These are phyloP conservation scores for Abscondita cerata DNA, from an alignment of 2,888 invertebrate species.

Conservation along the genomic window DNA sequence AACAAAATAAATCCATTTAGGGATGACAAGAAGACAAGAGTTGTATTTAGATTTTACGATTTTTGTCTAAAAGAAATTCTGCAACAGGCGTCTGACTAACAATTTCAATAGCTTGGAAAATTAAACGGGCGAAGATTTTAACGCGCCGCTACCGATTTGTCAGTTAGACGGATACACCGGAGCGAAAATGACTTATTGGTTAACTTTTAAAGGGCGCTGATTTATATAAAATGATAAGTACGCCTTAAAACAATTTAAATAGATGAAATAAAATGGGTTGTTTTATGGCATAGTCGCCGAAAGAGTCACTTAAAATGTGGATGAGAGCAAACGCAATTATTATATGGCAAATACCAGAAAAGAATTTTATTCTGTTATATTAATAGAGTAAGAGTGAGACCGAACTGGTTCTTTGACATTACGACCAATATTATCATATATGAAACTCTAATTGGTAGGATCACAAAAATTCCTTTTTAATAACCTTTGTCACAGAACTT, in stretches of 20 bases:
- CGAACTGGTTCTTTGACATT: conserved; percentile 23
- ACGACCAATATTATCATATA: conserved; percentile 27
- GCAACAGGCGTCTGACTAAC: conserved; percentile 38
- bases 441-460: conserved; percentile 28
- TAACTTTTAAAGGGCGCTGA: conserved; percentile 29
- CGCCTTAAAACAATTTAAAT: background rate
- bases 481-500: conserved; percentile 22
- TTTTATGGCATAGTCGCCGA: conserved; percentile 1
- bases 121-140: conserved; percentile 48
- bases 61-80: conserved; percentile 24
- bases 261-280: too few species aligned
- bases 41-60: conserved; percentile 17
- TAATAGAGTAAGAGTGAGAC: conserved; percentile 5
- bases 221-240: conserved; percentile 11
- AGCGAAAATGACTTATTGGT: conserved; percentile 46
- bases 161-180: conserved; percentile 44
- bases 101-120: conserved; percentile 49
- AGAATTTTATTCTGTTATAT: conserved; percentile 17
- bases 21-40: conserved; percentile 1
- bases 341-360: conserved; percentile 17
- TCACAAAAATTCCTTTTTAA: conserved; percentile 25
- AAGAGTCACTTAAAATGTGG: conserved; percentile 14
- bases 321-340: conserved; percentile 17
- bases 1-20: conserved; percentile 13
- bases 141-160: conserved; percentile 46